Evolutionary conservation across 2,888 invertebrate genomes (phyloP), one percentile per base, ranked within the genome.

Genomic region (Sminthurides aquaticus): DNA sequence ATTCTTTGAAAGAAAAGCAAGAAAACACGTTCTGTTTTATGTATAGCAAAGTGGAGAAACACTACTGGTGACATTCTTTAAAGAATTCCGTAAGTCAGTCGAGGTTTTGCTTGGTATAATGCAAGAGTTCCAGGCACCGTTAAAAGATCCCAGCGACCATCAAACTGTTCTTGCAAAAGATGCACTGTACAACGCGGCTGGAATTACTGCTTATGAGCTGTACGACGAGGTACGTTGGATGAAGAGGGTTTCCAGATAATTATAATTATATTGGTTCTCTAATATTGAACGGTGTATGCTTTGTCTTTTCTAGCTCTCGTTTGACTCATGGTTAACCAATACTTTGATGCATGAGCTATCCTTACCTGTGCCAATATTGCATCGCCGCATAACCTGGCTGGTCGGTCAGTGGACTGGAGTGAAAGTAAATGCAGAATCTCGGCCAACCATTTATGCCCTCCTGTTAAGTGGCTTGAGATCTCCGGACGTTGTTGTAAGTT

Each of bases 151-250:
- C 0, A 86, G 87, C 60, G 88, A 94, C 77, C 81, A 92, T 72
- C 84, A 85, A 63, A 86, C 87, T 18, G 89, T 96, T 76, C 80
- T 96, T 68, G 83, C 87, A 64, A 94, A 93, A 79, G 96, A 96
- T 80, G 94, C 95, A 64, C 87, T 96, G 55, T 96, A 96, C 77
- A 91, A 91, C 79, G 94, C 95, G 0, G 89, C 91, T 11, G 92
- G 94, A 5, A 81, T 92, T 68, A 88, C 89, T 1, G 89, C 93
- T 0, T 92, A 90, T 78, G 90, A 95, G 76, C 82, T 96, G 62
- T 95, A 90, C 77, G 92, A 95, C 77, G 91, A 93, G 79, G 88
- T 87, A 76, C 80, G 79, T n/a, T 48, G 57, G 25, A 18, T 15
- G 28, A 18, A 8, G 11, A 55, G 24, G 26, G 62, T 54, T 24